Conservation (phyloP, 2,797 vertebrate species). For the Myripristis murdjan region DNA sequence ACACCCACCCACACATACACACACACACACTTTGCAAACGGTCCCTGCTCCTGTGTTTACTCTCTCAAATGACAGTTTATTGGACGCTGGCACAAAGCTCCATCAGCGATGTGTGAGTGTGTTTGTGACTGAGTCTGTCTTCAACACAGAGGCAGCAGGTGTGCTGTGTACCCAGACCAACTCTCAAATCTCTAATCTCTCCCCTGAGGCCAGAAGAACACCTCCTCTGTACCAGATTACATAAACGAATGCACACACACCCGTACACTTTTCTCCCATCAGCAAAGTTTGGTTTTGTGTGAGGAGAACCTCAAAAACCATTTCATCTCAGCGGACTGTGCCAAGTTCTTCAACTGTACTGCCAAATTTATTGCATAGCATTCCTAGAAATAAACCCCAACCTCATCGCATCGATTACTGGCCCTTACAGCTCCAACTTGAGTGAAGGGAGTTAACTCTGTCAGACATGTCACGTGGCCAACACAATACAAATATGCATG, state of each 20-base stretch:
- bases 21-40: background rate
- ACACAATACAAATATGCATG: constrained; percentile 9
- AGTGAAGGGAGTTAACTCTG: too few relatives aligned
- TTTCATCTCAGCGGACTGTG: constrained; percentile 35
- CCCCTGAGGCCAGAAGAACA: constrained; percentile 31
- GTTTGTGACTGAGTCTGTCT: constrained; percentile 16
- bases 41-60: constrained; percentile 2
- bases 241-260: constrained; percentile 35
- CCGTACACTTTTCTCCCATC: constrained; percentile 12
- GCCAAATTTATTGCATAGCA: constrained; percentile 24
- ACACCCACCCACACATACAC: constrained; percentile 1
- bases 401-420: constrained; percentile 10
- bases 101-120: background rate
- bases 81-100: constrained; percentile 14
- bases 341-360: constrained; percentile 28
- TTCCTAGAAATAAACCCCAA: background rate
- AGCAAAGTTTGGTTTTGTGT: constrained; percentile 40
- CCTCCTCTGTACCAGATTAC: constrained; percentile 44
- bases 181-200: constrained; percentile 51
- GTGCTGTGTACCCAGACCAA: constrained; percentile 26
- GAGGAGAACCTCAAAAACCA: constrained; percentile 34
- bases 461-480: background rate
- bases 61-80: constrained; percentile 19
- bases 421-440: constrained; percentile 6
- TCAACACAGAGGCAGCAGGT: constrained; percentile 51